Evolutionary conservation across 2,113 vertebrate species (phyloP).

Genomic region (Alethe castanea): DNA sequence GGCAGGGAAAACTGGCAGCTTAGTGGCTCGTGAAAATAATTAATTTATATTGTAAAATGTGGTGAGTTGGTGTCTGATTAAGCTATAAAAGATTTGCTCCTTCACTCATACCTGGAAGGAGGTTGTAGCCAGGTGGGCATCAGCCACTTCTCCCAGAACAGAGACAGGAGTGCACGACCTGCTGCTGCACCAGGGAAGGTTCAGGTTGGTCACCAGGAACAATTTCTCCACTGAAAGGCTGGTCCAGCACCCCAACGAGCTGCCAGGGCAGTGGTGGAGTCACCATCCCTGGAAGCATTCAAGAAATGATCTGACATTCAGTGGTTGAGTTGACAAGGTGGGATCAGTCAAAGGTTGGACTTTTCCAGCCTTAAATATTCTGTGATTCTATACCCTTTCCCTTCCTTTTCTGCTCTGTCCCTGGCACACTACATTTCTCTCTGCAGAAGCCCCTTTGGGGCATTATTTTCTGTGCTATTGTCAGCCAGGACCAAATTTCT

Average conservation of each 20-base stretch:
- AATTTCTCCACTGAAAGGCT: neutral
- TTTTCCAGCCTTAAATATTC: neutral
- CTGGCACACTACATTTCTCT: neutral
- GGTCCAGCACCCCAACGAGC: accelerated
- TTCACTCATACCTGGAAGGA: neutral
- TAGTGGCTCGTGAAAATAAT: neutral
- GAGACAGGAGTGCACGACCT: no score
- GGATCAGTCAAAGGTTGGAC: neutral
- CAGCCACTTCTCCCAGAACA: neutral
- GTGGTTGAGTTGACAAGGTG: neutral
- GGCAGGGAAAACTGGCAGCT: neutral
- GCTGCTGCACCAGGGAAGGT: neutral
- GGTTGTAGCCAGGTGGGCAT: neutral
- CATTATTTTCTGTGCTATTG: neutral
- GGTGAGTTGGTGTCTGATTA: neutral
- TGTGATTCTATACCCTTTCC: neutral
- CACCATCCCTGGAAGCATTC: no score
- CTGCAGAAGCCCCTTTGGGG: neutral
- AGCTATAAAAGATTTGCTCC: neutral
- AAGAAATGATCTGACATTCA: neutral
- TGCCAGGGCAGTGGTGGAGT: neutral
- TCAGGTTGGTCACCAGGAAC: neutral
- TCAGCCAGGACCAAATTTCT: neutral
- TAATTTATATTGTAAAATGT: neutral
- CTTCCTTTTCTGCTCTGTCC: neutral